These are phyloP conservation scores for Hemichromis elongatus DNA, from an alignment of 2,113 vertebrate genomes.

Conservation along the genomic window DNA sequence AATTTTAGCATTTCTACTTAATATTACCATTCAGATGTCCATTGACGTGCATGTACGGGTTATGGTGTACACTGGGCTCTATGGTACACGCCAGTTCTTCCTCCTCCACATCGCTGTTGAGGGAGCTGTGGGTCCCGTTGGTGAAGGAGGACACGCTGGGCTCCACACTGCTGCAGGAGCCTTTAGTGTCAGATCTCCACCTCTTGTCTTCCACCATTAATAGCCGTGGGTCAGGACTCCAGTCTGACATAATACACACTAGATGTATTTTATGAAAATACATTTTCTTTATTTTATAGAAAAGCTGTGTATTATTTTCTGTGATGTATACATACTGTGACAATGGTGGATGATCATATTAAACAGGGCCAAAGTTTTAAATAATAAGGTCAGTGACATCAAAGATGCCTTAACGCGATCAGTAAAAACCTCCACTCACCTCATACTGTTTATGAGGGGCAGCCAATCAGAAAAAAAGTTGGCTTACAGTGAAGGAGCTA, in stretches of 20 bases:
- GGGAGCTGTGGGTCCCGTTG: constrained; percentile 70
- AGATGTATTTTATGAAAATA: background rate
- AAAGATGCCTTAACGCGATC: background rate
- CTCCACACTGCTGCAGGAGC: constrained; percentile 47
- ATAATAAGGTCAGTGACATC: background rate
- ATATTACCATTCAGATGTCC: constrained; percentile 55
- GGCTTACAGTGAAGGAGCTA: background rate
- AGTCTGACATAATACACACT: background rate
- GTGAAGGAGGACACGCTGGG: constrained; percentile 59
- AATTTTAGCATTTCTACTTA: background rate
- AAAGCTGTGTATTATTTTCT: background rate
- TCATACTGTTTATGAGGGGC: background rate
- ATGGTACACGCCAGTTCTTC: constrained; percentile 68
- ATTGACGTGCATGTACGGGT: constrained; percentile 24
- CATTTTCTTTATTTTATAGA: background rate
- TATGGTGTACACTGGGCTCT: constrained; percentile 37
- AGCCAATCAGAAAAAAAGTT: background rate
- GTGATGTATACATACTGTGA: too few species aligned
- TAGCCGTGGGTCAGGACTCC: constrained; percentile 33
- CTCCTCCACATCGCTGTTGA: constrained; percentile 71
- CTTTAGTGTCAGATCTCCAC: constrained; percentile 48
- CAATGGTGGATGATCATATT: background rate
- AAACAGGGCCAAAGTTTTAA: background rate
- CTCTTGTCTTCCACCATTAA: constrained; percentile 48
- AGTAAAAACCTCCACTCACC: background rate